A percentile compares a stretch with the other conserved stretches of the same genome.
Conservation (phyloP, 1,140 invertebrate species). For the Globodera ellingtonae region DNA sequence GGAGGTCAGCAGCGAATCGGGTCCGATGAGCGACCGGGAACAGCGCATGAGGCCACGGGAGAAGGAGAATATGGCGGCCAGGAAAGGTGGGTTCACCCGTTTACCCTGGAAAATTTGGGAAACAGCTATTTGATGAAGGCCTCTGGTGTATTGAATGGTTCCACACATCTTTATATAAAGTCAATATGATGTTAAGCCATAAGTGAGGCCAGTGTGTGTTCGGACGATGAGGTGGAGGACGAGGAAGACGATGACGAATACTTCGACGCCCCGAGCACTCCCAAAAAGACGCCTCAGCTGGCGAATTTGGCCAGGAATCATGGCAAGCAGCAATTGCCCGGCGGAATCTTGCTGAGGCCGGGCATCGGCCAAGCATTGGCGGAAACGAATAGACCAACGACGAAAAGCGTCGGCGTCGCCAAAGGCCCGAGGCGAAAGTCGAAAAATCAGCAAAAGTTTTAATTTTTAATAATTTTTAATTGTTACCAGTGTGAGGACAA, state of each 20-base stretch:
- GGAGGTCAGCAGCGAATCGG: constrained; percentile 27
- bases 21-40: constrained; percentile 23
- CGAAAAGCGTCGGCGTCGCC: not conserved
- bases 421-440: constrained; percentile 7
- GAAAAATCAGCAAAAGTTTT: not conserved
- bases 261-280: constrained; percentile 27
- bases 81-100: constrained; percentile 4
- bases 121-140: not conserved
- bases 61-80: constrained; percentile 21
- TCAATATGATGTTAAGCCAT: not conserved
- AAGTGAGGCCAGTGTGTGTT: constrained; percentile 28
- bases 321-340: not conserved
- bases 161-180: no score
- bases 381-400: not conserved
- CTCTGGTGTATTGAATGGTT: no score
- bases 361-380: not conserved
- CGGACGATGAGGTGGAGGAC: constrained; percentile 25
- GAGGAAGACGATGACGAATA: constrained; percentile 27
- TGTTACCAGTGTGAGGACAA: constrained; percentile 1
- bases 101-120: not conserved
- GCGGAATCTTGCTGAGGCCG: not conserved
- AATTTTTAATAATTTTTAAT: not conserved
- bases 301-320: not conserved
- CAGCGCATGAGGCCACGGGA: constrained; percentile 17
- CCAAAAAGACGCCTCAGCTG: constrained; percentile 12